Percentiles rank a stretch among this genome's conserved stretches.
Conservation (phyloP, 1,140 invertebrate species). For the Drosophila nigromelanica region DNA sequence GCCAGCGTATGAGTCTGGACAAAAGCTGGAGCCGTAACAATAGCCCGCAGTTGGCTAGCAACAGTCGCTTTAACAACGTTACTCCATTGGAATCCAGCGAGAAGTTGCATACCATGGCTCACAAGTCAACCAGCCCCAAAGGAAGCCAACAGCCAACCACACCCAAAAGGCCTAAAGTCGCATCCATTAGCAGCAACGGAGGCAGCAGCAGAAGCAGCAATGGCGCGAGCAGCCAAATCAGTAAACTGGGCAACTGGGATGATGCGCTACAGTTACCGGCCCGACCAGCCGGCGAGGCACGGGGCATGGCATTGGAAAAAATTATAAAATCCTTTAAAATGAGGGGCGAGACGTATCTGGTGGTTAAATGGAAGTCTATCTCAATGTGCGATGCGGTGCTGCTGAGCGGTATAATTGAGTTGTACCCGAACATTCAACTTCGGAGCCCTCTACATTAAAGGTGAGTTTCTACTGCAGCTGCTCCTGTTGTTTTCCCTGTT, state of each 20-base stretch:
- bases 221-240: background rate
- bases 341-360: background rate
- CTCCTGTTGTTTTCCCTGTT: conserved; percentile 1
- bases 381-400: background rate
- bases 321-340: background rate
- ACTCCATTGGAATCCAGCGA: background rate
- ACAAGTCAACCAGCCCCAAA: background rate
- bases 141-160: background rate
- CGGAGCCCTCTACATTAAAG: background rate
- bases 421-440: conserved; percentile 18
- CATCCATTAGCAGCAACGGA: background rate
- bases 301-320: conserved; percentile 9
- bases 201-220: background rate
- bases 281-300: background rate
- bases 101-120: background rate
- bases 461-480: background rate
- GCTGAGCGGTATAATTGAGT: background rate
- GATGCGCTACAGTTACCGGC: background rate
- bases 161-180: no score
- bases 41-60: background rate
- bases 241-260: background rate
- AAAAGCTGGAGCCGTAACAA: background rate
- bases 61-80: background rate
- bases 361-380: conserved; percentile 20
- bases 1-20: background rate